Evolutionary conservation across 1,140 invertebrate genomes (phyloP), one percentile per base, ranked within the genome.

Genomic region (Drosophila kurseongensis): DNA sequence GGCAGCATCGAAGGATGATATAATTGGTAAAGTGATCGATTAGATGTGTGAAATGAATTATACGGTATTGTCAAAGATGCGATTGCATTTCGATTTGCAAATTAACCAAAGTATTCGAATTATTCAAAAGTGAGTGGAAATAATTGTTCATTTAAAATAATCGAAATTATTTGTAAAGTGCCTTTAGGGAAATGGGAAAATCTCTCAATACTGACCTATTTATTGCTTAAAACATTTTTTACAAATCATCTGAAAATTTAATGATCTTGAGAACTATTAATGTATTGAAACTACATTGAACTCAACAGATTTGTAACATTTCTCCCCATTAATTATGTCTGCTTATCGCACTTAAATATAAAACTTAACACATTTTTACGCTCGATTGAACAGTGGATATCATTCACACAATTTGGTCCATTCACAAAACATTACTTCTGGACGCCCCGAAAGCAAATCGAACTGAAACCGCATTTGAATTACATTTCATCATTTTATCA

Each of bases 21-120:
- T 75, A 75, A 75, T 75, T 75, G 73, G 41, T 12, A 72, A 67
- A 73, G 52, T 82, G 82, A 85, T 86, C 62, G 72, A 83, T 83
- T 45, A 40, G 62, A 61, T 61, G 48, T 45, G 55, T 56, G 36
- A 59, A 58, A 27, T 71, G 36, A 71, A 41, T 29, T 41, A 71
- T 50, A 38, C 5, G 36, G 4, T 2, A 63, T 9, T 9, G 45
- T 4, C 12, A 12, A 38, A 38, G 3, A 38, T 4, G 36, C 0
- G 4, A 51, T 35, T 5, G 12, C 13, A 29, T 13, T n/a, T 14
- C 27, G 3, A 29, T 29, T 48, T 8, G 29, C 4, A 3, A 23
- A 0, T 12, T 38, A 12, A 38, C 23, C 23, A 23, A 23, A 23
- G 3, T 23, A 23, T 23, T 23, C 3, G 23, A 23, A 23, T 23